Evolutionary conservation across 37 sponge, comb jelly and placozoan genomes (phyloP).

Genomic region (Agelas oroides): DNA sequence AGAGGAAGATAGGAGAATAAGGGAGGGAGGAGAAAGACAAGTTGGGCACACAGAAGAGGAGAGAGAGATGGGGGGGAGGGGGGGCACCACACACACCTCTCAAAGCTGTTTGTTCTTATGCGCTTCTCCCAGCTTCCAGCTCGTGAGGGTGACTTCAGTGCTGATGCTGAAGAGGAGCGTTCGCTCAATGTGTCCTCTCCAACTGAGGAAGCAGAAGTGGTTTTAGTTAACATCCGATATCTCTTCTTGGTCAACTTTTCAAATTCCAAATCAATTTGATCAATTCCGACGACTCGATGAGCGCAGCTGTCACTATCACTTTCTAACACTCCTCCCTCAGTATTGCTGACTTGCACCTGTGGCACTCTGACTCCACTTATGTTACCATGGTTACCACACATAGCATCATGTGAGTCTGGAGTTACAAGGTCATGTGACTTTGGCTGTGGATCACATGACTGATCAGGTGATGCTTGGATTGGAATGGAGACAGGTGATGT

Average conservation of each 20-base stretch:
- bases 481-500: neutral
- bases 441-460: neutral
- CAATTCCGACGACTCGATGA: slow-evolving; percentile 22
- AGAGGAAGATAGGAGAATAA: too few relatives aligned
- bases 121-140: too few relatives aligned
- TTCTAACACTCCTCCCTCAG: too few relatives aligned
- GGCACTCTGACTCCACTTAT: too few relatives aligned
- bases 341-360: too few relatives aligned
- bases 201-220: neutral
- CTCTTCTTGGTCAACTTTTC: slow-evolving; percentile 9
- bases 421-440: neutral
- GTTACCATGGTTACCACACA: too few relatives aligned
- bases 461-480: neutral
- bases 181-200: neutral
- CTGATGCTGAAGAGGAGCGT: neutral
- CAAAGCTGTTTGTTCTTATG: too few relatives aligned
- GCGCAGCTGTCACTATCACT: neutral
- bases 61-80: neutral
- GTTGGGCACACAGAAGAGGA: neutral
- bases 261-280: slow-evolving; percentile 38
- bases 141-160: too few relatives aligned
- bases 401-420: too few relatives aligned
- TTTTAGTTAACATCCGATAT: neutral
- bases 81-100: neutral
- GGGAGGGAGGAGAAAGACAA: neutral